phyloP scores from a whole-genome alignment of 30 jellyfish, hydroid and myxozoan genomes.

The Aurelia sp. region DNA sequence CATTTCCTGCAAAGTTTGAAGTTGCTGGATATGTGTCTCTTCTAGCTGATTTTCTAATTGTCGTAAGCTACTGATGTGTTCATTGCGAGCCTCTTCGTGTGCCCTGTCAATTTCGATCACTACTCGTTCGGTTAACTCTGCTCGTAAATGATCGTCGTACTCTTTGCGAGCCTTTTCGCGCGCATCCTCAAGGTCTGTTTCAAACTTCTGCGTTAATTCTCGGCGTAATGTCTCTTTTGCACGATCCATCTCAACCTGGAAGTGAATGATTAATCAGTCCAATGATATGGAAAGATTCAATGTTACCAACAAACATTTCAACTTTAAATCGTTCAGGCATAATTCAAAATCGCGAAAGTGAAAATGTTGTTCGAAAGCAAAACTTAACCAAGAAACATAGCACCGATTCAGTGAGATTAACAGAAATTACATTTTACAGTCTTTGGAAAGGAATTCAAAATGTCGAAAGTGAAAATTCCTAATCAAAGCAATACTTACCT shows the following conservation, averaged over 20 bases:
- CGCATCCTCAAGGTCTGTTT: conserved; percentile 14
- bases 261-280: background rate
- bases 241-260: conserved; percentile 54
- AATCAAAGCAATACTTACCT: no score
- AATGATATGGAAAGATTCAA: no score
- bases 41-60: conserved; percentile 53
- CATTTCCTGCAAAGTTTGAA: conserved; percentile 53
- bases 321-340: no score
- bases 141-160: conserved; percentile 42
- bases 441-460: no score
- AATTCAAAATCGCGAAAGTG: no score
- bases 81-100: conserved; percentile 43
- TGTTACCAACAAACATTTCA: no score
- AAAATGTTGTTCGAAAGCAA: no score
- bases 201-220: conserved; percentile 36
- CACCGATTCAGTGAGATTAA: no score
- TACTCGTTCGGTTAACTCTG: conserved; percentile 32
- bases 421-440: no score
- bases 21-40: conserved; percentile 60
- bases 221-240: conserved; percentile 49
- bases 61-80: conserved; percentile 25
- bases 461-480: no score
- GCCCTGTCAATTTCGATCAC: conserved; percentile 39
- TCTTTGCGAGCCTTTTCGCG: conserved; percentile 54
- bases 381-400: no score